Base-by-base conservation (phyloP, 37 sponge, comb jelly and placozoan species). In the Hormiphora californensis region DNA sequence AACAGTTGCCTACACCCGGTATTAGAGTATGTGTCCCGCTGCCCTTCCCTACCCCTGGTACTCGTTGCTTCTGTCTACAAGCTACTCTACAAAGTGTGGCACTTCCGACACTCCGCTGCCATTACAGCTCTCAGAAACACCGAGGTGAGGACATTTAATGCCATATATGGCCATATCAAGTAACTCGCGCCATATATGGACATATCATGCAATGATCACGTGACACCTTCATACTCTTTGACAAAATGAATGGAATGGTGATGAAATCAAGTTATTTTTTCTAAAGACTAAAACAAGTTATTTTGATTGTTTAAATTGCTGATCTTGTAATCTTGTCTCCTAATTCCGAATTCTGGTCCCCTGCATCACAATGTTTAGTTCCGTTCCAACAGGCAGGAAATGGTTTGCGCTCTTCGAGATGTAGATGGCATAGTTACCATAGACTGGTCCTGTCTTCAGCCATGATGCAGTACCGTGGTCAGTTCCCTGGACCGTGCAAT, bases 1-100 rank as follows among this genome's bases (percentile, higher is more conserved):
- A 73, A 73, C 81, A 73, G 81, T 73, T 73, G 81, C 43, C 81
- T 73, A 2, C 81, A 73, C 81, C 81, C 81, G 43, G 81, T 73
- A 28, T 17, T 73, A 46, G 81, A 73, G 46, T 73, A 73, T 30
- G 43, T 73, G 17, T 43, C 43, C 7, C 81, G 81, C 23, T 73
- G 46, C 43, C 21, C 81, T 46, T 36, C 81, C 44, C 46, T 73
- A 8, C 81, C 81, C 44, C 81, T 40, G 4, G 81, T 73, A 5
- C 46, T 73, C 19, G 81, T 73, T 23, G 40, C 46, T 19, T 73
- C 81, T 33, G 81, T 73, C n/a, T 73, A 73, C 46, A 39, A 46
- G 12, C 81, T 73, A 0, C 44, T 73, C 2, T 73, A 73, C 81
- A 73, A 73, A 46, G 43, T 73, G 0, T 73, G 81, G 81, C 81